Base-by-base conservation (phyloP, 2,797 vertebrate genomes). In the Acanthurus tractus region DNA sequence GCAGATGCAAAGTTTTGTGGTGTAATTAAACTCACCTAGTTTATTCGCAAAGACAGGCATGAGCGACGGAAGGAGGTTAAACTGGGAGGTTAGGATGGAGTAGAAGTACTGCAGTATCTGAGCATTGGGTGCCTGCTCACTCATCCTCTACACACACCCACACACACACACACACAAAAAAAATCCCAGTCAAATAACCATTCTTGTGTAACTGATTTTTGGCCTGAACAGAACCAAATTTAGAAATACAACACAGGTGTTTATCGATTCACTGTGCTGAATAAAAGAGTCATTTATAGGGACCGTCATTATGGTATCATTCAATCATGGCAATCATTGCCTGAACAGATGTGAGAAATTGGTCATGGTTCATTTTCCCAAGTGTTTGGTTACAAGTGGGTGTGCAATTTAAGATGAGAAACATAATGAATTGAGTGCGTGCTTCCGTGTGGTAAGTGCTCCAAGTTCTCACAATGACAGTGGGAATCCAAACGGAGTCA, bases 401-500 rank as follows among this genome's bases (percentile, higher is more conserved):
- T 52, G 2, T 34, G 8, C 17, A 23, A 62, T 59, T 66, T 65
- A 56, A 54, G 52, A 73, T 23, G 50, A 50, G 48, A 63, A 1
- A 42, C 15, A 67, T 57, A 58, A 71, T 63, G 25, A 63, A 58
- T 56, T 2, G 6, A 20, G 17, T 52, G 63, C 66, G 76, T 73
- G 69, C 42, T 20, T 73, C 8, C 59, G 42, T 58, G 69, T 55
- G 50, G 46, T 54, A 63, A 59, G 74, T 71, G 84, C 52, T 76
- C 62, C 34, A 12, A 34, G 20, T 15, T 77, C 96, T 91, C 90
- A 99, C 98, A 86, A 95, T 95, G 78, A 97, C 91, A 45, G 96
- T 92, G 23, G 97, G 98, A 78, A 99, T 97, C 92, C 96, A 98
- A 80, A 95, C 84, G 23, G 91, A 93, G 89, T 99, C 98, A 78